Conservation (phyloP, 2,113 vertebrate genomes). For the Cyprinodon variegatus region DNA sequence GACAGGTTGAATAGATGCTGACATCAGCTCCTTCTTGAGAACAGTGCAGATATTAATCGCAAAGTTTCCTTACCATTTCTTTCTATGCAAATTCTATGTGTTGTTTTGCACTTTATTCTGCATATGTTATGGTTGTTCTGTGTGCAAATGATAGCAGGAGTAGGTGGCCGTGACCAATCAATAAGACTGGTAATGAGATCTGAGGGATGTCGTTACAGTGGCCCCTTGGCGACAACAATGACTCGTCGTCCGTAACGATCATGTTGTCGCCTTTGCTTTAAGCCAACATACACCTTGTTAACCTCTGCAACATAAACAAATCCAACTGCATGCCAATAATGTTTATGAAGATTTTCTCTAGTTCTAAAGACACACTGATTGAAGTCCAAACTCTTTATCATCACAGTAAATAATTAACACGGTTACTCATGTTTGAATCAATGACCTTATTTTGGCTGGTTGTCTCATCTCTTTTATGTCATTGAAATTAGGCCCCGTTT, state of each 20-base stretch:
- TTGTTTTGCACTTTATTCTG: constrained; percentile 23
- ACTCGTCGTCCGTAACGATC: constrained; percentile 72
- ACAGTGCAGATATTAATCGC: constrained; percentile 6
- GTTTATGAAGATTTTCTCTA: constrained; percentile 11
- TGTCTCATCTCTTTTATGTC: too few relatives aligned
- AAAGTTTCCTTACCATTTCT: background rate
- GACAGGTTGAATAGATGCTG: constrained; percentile 7
- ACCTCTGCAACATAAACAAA: constrained; percentile 70
- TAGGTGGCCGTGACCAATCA: constrained; percentile 77
- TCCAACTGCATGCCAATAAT: constrained; percentile 31
- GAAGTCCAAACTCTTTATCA: background rate
- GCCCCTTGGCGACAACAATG: constrained; percentile 47
- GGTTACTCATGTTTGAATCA: background rate
- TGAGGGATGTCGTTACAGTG: constrained; percentile 68
- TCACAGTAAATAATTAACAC: background rate
- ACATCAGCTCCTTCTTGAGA: background rate
- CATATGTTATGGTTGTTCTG: constrained; percentile 18
- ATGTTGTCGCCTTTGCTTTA: constrained; percentile 52
- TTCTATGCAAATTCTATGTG: background rate
- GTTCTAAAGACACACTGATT: background rate
- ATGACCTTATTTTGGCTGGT: background rate
- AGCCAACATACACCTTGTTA: constrained; percentile 71
- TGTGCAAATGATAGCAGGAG: constrained; percentile 39
- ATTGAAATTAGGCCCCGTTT: too few relatives aligned
- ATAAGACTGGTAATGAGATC: constrained; percentile 83